Percentiles rank a stretch among this genome's conserved stretches.
These are phyloP conservation scores for Mesitornis unicolor DNA, from an alignment of 2,113 vertebrate genomes.

Conservation along the genomic window DNA sequence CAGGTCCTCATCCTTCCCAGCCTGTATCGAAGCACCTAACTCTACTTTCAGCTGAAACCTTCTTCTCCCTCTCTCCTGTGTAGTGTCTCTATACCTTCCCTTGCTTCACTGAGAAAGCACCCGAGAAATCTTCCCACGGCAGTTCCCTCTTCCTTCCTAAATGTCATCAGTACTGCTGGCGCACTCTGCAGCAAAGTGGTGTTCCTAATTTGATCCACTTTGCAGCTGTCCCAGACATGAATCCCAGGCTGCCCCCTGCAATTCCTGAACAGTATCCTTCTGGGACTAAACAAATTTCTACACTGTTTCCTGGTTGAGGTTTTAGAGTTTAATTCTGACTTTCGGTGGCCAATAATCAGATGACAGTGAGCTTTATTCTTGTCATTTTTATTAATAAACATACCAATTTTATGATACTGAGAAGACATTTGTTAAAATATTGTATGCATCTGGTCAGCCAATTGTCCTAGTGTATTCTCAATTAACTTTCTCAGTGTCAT, in stretches of 20 bases:
- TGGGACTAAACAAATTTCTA: neutral
- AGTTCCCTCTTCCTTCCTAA: neutral
- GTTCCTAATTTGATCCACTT: neutral
- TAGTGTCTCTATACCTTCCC: neutral
- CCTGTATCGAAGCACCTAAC: neutral
- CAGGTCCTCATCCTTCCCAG: neutral
- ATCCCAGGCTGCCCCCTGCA: neutral
- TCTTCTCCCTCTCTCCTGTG: neutral
- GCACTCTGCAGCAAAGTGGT: neutral
- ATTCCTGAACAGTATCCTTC: neutral
- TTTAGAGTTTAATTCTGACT: neutral
- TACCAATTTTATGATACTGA: neutral
- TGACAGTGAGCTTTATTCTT: neutral
- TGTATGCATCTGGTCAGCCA: neutral
- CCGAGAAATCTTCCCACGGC: neutral
- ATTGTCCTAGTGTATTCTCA: neutral
- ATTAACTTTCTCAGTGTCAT: neutral
- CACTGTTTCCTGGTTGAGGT: neutral
- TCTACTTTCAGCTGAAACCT: neutral
- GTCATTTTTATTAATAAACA: fast-evolving
- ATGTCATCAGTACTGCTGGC: neutral
- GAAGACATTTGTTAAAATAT: neutral
- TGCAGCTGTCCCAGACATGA: neutral
- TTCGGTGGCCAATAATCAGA: neutral
- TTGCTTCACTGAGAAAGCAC: neutral